Evolutionary conservation across 2,888 invertebrate species (phyloP), one percentile per base, ranked within the genome.

Genomic region (Argyresthia goedartella): DNA sequence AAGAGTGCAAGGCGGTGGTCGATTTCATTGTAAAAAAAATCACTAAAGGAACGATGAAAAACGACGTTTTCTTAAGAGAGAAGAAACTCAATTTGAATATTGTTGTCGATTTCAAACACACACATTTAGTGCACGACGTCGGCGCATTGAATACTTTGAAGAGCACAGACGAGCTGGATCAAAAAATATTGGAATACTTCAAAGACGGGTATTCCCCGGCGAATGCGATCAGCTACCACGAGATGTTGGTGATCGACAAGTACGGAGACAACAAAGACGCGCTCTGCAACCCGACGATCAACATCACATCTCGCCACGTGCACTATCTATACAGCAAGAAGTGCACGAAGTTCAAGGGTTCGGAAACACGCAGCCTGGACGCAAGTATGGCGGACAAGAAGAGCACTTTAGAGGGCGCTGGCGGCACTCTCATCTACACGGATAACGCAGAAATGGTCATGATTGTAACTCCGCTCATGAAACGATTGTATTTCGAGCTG

Each of bases 401-500:
- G 11, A 8, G 49, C 4, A n/a, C 15, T 13, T 52, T 65, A 3
- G 58, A 59, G 42, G 25, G 45, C 7, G 35, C 14, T 8, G 64
- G 60, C 0, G 57, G 60, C 0, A 54, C 51, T 2, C 14, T 65
- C 7, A 57, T 49, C 39, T 59, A 57, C 51, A 47, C 4, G 6
- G 54, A 55, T 1, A 53, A 53, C 9, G 54, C 55, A 0, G 55
- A 62, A n/a, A 53, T 60, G 0, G 56, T 60, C 0, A 57, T 62
- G 0, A 58, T 71, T 1, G 54, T 70, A 9, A 69, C 71, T 4
- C 64, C 67, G 10, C 56, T 62, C 1, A 71, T 71, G 71, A 67
- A 62, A 41, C 59, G 60, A 43, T 59, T 65, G 0, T 48, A 66
- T 1, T n/a, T 51, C 0, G 54, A 58, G 4, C 55, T 59, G 35